A percentile compares a stretch with the other conserved stretches of the same genome.
Conservation (phyloP, 2,888 invertebrate genomes). For the Drosophila rubida region DNA sequence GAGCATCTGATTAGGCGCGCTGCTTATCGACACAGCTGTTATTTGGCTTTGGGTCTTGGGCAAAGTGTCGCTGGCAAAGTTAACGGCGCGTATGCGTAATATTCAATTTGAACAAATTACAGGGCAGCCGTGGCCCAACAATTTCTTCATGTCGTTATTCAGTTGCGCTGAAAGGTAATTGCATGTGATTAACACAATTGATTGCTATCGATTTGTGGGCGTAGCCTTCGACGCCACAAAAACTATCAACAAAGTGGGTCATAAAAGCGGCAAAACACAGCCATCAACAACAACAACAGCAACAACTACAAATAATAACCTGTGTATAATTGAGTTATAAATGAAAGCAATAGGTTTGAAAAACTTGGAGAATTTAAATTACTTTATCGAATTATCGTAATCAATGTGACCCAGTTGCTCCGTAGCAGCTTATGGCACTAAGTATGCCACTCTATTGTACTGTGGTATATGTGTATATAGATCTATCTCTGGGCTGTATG, state of each 20-base stretch:
- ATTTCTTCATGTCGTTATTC: conserved; percentile 22
- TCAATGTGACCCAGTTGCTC: conserved; percentile 9
- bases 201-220: conserved; percentile 60
- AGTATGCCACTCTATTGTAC: not conserved
- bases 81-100: conserved; percentile 71
- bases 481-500: not conserved
- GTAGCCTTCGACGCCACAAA: not conserved
- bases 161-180: conserved; percentile 53
- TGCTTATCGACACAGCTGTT: conserved; percentile 36
- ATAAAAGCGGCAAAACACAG: not conserved
- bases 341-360: conserved; percentile 13
- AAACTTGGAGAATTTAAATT: conserved; percentile 23
- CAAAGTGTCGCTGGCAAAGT: conserved; percentile 49
- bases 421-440: not conserved
- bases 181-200: conserved; percentile 61
- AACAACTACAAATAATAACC: conserved; percentile 21
- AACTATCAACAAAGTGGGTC: conserved; percentile 40
- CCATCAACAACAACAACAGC: not conserved
- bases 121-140: conserved; percentile 15
- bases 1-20: conserved; percentile 58
- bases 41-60: conserved; percentile 21
- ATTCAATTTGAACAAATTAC: conserved; percentile 71
- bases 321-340: conserved; percentile 46
- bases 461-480: not conserved
- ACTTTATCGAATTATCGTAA: conserved; percentile 16